Evolutionary conservation across 2,888 invertebrate genomes (phyloP), one percentile per base, ranked within the genome.

Genomic region (Tiliacea aurago): DNA sequence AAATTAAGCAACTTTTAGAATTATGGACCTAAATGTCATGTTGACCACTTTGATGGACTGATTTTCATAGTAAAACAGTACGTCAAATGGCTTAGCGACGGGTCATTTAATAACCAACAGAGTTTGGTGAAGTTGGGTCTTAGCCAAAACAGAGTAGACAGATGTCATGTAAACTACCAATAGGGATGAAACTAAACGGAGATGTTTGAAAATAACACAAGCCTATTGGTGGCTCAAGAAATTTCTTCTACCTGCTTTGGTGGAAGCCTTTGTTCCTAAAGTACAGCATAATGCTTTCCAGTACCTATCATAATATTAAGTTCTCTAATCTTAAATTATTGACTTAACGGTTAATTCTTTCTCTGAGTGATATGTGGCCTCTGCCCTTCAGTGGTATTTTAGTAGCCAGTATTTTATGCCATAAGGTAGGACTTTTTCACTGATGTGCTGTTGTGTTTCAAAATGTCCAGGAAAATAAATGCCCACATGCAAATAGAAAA

Each of bases 391-490:
- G 28, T 28, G 28, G 28, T 20, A 47, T 45, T 9, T 47, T 63
- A 63, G 20, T 47, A 47, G 63, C 20, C 7, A 3, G 28, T 47
- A 47, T 63, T 63, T 47, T 47, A 62, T 62, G 2, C 62, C 7
- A 28, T 11, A 4, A 23, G 5, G 9, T 59, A 59, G 9, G 18
- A 62, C 4, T 20, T 47, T 63, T 63, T 63, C 47, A 47, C 28
- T n/a, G 63, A 15, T 15, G n/a, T n/a, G 15, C 47, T 47, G 20
- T n/a, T n/a, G n/a, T n/a, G 9, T 13, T 63, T 45, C 28, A 45
- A 45, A 63, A 63, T 47, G 9, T 28, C 20, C 15, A 33, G 10
- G 33, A 49, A 55, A 67, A 76, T 67, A 41, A 69, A 77, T 69
- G 53, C 61, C 68, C 61, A 58, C 37, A 68, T 53, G 51, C 18